A percentile compares a stretch with the other conserved stretches of the same genome.
These are phyloP conservation scores for Rhadina sibilatrix DNA, from an alignment of 2,113 vertebrate genomes.

Conservation along the genomic window DNA sequence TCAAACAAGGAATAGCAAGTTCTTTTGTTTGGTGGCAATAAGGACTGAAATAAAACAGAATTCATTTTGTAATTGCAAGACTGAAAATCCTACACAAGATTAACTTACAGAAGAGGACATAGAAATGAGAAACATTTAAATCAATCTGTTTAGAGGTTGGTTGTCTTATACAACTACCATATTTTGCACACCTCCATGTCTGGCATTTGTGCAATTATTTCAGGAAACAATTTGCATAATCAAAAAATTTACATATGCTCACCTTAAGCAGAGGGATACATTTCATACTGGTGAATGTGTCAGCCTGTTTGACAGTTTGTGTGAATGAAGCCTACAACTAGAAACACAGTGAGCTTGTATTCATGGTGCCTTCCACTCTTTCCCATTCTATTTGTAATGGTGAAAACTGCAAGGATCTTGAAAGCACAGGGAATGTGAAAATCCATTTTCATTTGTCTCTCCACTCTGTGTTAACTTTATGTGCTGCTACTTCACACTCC, in stretches of 20 bases:
- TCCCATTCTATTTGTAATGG: neutral
- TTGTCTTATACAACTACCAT: neutral
- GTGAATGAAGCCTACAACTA: neutral
- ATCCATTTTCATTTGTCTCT: neutral
- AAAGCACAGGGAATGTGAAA: neutral
- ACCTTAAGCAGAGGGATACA: neutral
- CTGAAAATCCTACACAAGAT: neutral
- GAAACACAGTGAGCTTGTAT: neutral
- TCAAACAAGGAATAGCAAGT: neutral
- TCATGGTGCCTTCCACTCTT: neutral
- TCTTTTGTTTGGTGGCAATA: neutral
- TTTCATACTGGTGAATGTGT: neutral
- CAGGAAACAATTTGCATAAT: neutral
- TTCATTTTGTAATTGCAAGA: neutral
- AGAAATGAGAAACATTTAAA: neutral
- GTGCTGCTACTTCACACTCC: neutral
- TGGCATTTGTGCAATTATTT: slow-evolving; percentile 19
- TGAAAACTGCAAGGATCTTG: neutral
- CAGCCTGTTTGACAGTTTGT: neutral
- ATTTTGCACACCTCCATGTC: slow-evolving; percentile 9
- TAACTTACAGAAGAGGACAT: neutral
- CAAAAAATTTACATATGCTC: neutral
- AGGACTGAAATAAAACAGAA: neutral
- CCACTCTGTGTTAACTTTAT: neutral
- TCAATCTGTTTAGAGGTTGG: neutral